These are phyloP conservation scores for Oscheius sp. DNA, from an alignment of 2,888 invertebrate genomes.

Conservation along the genomic window DNA sequence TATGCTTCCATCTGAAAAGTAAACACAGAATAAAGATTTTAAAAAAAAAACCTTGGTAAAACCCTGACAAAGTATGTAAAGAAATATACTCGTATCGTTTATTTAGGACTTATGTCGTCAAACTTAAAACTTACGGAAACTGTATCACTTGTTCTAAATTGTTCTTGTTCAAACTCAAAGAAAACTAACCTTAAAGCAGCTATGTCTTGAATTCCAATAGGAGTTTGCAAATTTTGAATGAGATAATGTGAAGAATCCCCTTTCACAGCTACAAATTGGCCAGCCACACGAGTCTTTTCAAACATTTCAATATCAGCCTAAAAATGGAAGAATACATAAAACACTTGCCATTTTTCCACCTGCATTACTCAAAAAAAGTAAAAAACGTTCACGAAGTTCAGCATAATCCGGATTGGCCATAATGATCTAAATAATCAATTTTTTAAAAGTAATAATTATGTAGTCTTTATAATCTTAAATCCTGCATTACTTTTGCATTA, in stretches of 20 bases:
- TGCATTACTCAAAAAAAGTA: conserved; percentile 18
- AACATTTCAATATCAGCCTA: conserved; percentile 28
- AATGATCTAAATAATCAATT: no score
- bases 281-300: conserved; percentile 32
- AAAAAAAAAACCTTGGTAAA: no score
- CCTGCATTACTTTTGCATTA: no score
- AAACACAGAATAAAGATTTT: background rate
- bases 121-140: background rate
- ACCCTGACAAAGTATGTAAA: background rate
- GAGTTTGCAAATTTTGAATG: conserved; percentile 30
- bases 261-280: conserved; percentile 28
- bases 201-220: conserved; percentile 33
- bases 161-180: background rate
- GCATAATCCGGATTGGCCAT: background rate
- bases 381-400: conserved; percentile 31
- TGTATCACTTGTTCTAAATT: conserved; percentile 10
- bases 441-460: no score
- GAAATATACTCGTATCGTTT: background rate
- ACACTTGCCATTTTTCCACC: conserved; percentile 24
- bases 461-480: no score
- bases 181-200: conserved; percentile 31
- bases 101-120: background rate
- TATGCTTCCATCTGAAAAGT: background rate
- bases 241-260: conserved; percentile 27
- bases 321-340: background rate